phyloP scores from a whole-genome alignment of 2,888 invertebrate genomes.

The Pseudoips prasinana region DNA sequence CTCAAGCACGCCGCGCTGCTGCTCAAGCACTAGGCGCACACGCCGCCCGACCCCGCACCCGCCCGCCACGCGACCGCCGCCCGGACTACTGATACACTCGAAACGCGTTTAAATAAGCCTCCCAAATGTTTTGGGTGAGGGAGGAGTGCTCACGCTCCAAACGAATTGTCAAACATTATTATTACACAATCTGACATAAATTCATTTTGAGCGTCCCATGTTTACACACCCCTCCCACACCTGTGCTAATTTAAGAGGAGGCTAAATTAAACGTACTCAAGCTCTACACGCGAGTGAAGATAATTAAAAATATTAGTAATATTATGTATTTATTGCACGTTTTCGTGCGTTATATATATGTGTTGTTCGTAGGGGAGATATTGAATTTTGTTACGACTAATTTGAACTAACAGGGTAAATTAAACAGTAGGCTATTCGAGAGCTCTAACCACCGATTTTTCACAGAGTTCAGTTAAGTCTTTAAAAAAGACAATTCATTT shows the following conservation, averaged over 20 bases:
- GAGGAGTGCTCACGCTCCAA: too few relatives aligned
- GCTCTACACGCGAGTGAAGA: too few relatives aligned
- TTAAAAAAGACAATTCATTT: constrained; percentile 12
- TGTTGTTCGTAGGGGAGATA: constrained; percentile 47
- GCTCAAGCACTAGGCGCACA: constrained; percentile 64
- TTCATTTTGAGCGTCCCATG: too few relatives aligned
- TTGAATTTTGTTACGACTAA: constrained; percentile 43
- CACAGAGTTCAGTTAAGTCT: constrained; percentile 25
- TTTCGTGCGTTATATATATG: constrained; percentile 60
- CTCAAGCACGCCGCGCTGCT: constrained; percentile 85
- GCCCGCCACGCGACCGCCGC: constrained; percentile 33
- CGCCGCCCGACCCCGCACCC: constrained; percentile 30
- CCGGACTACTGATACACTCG: background rate
- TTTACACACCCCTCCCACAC: too few relatives aligned
- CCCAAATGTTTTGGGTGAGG: too few relatives aligned
- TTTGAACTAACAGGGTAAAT: constrained; percentile 77
- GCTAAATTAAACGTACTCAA: too few relatives aligned
- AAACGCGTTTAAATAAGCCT: constrained; percentile 1
- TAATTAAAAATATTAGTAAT: constrained; percentile 16
- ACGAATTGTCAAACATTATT: too few relatives aligned
- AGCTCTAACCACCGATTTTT: constrained; percentile 39
- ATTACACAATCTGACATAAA: too few relatives aligned
- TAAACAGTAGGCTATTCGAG: constrained; percentile 42
- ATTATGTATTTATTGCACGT: constrained; percentile 51
- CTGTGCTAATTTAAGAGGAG: too few relatives aligned